Percentiles rank a stretch among this genome's conserved stretches.
Conservation (phyloP, 2,113 vertebrate genomes). For the Hippopotamus amphibius region DNA sequence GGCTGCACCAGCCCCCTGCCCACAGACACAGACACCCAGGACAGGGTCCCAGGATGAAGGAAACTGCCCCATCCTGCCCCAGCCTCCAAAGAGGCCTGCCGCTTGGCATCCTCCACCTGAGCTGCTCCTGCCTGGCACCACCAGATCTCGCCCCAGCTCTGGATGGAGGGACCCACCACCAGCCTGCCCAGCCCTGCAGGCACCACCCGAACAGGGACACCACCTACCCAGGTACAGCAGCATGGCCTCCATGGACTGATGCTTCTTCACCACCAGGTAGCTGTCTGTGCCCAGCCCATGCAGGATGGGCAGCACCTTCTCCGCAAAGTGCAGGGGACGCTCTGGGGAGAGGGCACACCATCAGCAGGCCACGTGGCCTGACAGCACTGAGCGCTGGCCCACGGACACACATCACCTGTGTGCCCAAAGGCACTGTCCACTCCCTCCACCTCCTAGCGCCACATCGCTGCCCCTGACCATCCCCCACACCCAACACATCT, state of each 20-base stretch:
- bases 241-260: constrained; percentile 93
- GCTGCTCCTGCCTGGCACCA: background rate
- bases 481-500: background rate
- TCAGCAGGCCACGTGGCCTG: background rate
- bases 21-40: background rate
- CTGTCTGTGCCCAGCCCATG: constrained; percentile 92
- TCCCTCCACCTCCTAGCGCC: accelerated
- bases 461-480: background rate
- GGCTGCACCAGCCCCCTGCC: background rate
- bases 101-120: background rate
- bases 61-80: background rate
- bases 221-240: constrained; percentile 91
- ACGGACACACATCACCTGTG: background rate
- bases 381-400: background rate
- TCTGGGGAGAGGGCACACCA: constrained; percentile 85
- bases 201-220: constrained; percentile 87
- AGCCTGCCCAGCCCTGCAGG: background rate
- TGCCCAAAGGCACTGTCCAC: accelerated
- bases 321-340: constrained; percentile 93
- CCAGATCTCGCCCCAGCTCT: background rate
- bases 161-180: background rate
- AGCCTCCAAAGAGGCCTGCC: background rate
- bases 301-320: constrained; percentile 94
- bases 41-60: background rate
- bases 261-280: constrained; percentile 94